Evolutionary conservation across 2,113 vertebrate genomes (phyloP), one percentile per base, ranked within the genome.

Genomic region (Chamaea fasciata): DNA sequence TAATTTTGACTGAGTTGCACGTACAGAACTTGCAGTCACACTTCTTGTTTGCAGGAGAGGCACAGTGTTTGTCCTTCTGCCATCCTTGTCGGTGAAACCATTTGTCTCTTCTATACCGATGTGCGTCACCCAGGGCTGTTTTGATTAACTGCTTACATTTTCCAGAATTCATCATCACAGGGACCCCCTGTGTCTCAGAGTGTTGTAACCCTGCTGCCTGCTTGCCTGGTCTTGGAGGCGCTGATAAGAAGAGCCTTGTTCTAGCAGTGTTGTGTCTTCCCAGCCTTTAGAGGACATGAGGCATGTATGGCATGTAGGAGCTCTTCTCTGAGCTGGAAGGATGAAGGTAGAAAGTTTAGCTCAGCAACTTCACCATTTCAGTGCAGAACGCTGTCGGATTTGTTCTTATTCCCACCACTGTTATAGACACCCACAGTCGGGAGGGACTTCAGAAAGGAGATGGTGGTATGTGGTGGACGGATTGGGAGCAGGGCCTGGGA

Each of bases 221-320:
- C 49, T 81, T 83, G 64, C 42, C 2, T 67, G 37, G 15, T 69
- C n/a, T 57, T 90, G 28, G 63, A 83, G 75, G 20, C 44, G 42
- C 26, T 80, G 83, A 69, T 83, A 83, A 75, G 50, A 76, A n/a
- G 19, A 95, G 35, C 83, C 80, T 76, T 80, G 44, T 56, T 89
- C 67, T 39, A 15, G 23, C 33, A 63, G 15, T 46, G 84, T 47
- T 84, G 60, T 86, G 74, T 86, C 90, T 95, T 68, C n/a, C 13
- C 67, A 60, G 26, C 14, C n/a, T 67, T 83, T 63, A 46, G 53
- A 56, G 53, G 46, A 4, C 55, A 19, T 6, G 64, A 85, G 37
- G 46, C 31, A 20, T 7, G 21, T 52, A 3, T 27, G 62, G 28
- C 67, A 79, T 23, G 18, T 26, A 59, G 62, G 50, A 87, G 20